Conservation (phyloP, 2,888 invertebrate species). For the Seladonia tumulorum region DNA sequence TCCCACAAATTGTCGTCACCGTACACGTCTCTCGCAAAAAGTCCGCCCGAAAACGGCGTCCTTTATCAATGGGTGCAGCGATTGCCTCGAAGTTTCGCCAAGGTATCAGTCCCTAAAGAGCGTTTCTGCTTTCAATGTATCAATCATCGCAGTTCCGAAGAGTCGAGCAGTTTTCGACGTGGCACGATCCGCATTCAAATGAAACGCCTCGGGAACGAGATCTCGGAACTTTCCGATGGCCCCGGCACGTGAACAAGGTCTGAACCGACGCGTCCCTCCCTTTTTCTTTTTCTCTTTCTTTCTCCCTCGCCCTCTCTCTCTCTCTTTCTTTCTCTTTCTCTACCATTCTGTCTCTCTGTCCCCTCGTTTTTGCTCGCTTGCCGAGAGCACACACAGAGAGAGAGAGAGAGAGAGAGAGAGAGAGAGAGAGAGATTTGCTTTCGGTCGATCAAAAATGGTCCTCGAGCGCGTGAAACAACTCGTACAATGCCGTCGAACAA, state of each 20-base stretch:
- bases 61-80: not conserved
- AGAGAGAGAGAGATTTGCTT: constrained; percentile 18
- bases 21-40: not conserved
- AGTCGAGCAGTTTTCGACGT: not conserved
- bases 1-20: not conserved
- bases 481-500: not conserved
- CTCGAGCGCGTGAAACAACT: constrained; percentile 1
- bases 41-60: not conserved
- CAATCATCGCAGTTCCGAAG: constrained; percentile 16
- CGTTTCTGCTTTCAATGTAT: not conserved
- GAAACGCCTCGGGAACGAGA: constrained; percentile 12
- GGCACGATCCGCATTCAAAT: constrained; percentile 25
- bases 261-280: not conserved
- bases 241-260: constrained; percentile 18
- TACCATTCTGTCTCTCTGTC: not conserved
- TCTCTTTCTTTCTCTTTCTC: not conserved
- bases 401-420: too few relatives aligned
- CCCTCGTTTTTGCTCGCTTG: not conserved
- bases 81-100: not conserved
- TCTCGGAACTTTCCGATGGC: constrained; percentile 48
- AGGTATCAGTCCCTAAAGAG: not conserved
- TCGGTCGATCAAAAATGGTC: constrained; percentile 34
- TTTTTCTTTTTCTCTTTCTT: not conserved
- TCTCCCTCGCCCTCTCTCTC: not conserved
- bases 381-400: too few relatives aligned